Evolutionary conservation across 2,888 invertebrate genomes (phyloP).

Genomic region (Dasysyrphus albostriatus): DNA sequence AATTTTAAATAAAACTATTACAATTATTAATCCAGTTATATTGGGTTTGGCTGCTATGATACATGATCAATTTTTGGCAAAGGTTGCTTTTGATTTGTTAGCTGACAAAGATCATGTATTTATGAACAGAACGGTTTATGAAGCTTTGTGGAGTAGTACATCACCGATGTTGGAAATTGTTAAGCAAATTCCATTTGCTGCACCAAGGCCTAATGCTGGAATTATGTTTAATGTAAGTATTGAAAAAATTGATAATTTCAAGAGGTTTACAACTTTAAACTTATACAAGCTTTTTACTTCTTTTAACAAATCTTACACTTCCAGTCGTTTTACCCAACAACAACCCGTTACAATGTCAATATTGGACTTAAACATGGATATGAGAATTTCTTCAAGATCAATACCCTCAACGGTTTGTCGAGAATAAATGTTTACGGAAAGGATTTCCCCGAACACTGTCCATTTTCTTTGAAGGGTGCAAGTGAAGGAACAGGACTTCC

Average conservation of each 20-base stretch:
- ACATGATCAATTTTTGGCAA: slow-evolving; percentile 54
- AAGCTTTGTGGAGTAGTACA: slow-evolving; percentile 88
- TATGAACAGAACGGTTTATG: slow-evolving; percentile 85
- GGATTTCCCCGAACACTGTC: slow-evolving; percentile 60
- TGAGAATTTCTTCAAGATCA: slow-evolving; percentile 76
- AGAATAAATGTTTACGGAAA: slow-evolving; percentile 36
- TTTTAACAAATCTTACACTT: not conserved
- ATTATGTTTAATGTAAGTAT: slow-evolving; percentile 86
- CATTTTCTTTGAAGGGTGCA: slow-evolving; percentile 61
- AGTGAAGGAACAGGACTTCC: slow-evolving; percentile 74
- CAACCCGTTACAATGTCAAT: slow-evolving; percentile 69
- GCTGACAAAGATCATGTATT: slow-evolving; percentile 79
- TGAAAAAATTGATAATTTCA: too few relatives aligned
- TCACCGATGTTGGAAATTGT: slow-evolving; percentile 86
- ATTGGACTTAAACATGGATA: slow-evolving; percentile 70
- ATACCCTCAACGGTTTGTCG: slow-evolving; percentile 69
- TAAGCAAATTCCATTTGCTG: slow-evolving; percentile 84
- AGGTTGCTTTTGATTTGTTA: slow-evolving; percentile 54
- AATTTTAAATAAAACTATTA: slow-evolving; percentile 85
- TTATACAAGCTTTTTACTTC: too few relatives aligned
- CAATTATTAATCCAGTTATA: slow-evolving; percentile 77
- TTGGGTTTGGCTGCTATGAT: slow-evolving; percentile 64
- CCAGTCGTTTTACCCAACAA: slow-evolving; percentile 61
- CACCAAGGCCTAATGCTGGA: slow-evolving; percentile 85
- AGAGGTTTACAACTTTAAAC: too few relatives aligned